phyloP scores from a whole-genome alignment of 2,113 vertebrate genomes.

The Poicephalus gulielmi region DNA sequence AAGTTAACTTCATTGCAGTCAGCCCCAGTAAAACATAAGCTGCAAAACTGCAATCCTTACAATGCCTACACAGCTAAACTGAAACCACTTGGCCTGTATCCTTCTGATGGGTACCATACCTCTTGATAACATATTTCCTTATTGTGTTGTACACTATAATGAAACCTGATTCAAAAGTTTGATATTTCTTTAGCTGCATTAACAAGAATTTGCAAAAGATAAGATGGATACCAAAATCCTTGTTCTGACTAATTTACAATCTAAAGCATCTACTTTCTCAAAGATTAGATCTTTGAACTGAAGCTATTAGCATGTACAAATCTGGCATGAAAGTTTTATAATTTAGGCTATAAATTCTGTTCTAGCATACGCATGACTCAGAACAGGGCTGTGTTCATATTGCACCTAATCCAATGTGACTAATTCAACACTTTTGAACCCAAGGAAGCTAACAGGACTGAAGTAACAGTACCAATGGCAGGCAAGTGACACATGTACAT shows the following conservation, averaged over 20 bases:
- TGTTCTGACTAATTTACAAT: not conserved
- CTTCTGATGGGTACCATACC: not conserved
- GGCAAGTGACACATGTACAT: not conserved
- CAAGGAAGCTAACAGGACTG: not conserved
- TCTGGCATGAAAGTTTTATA: not conserved
- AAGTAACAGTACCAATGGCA: not conserved
- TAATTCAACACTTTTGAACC: not conserved
- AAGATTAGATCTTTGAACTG: not conserved
- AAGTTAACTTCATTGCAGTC: not conserved
- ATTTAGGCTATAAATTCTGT: not conserved
- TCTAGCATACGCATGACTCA: accelerated
- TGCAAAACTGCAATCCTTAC: not conserved
- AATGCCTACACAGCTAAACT: not conserved
- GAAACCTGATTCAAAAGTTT: not conserved
- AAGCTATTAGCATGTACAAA: not conserved
- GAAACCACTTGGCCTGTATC: not conserved
- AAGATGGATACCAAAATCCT: not conserved
- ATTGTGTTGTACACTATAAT: not conserved
- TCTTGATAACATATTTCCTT: not conserved
- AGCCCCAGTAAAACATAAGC: not conserved
- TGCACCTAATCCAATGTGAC: not conserved
- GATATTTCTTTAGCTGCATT: not conserved
- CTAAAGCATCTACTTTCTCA: not conserved
- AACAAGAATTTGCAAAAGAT: not conserved
- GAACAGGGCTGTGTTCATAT: not conserved